Base-by-base conservation (phyloP, 2,113 vertebrate species). In the Osmerus eperlanus region DNA sequence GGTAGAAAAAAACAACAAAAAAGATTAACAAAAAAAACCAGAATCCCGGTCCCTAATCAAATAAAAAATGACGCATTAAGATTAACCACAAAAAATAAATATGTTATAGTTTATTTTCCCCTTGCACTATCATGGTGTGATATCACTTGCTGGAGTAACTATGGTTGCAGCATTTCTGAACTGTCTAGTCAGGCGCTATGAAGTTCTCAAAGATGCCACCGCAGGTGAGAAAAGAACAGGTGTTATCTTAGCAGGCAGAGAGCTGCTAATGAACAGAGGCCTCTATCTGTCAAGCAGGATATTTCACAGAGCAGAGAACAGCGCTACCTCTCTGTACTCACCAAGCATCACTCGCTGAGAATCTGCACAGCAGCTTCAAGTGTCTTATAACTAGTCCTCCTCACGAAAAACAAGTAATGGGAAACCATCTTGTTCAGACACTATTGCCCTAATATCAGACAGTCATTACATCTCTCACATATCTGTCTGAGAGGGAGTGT, bases 241-340 rank as follows among this genome's bases (percentile, higher is more conserved):
- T 74, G 72, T 53, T 36, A 67, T 53, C 36, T 60, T 60, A 67
- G 72, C 65, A 36, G 72, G 65, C 16, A 36, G 41, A 28, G 59
- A 74, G 21, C 14, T 32, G 65, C 65, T 74, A 74, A 74, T 68
- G 72, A 73, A 58, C 29, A 65, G 41, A 56, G 11, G 41, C 41
- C 14, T 53, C 7, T 51, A 18, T 73, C 29, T 60, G 55, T 55
- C 66, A 29, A 11, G 28, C 7, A 3, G 8, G 15, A 68, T 68
- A 56, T 16, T 19, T 29, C 51, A 67, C 21, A 12, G 66, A 56
- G 6, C 15, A 25, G 66, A 29, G 66, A 55, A 29, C 53, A 36
- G 5, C n/a, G 18, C 15, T 6, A 2, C 41, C 41, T 47, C 32
- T n/a, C 54, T 58, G 54, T 32, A 56, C n/a, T 8, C 32, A 51